Percentiles rank a stretch among this genome's conserved stretches.
These are phyloP conservation scores for Nyctalus aviator DNA, from an alignment of 2,797 vertebrate species.

Conservation along the genomic window DNA sequence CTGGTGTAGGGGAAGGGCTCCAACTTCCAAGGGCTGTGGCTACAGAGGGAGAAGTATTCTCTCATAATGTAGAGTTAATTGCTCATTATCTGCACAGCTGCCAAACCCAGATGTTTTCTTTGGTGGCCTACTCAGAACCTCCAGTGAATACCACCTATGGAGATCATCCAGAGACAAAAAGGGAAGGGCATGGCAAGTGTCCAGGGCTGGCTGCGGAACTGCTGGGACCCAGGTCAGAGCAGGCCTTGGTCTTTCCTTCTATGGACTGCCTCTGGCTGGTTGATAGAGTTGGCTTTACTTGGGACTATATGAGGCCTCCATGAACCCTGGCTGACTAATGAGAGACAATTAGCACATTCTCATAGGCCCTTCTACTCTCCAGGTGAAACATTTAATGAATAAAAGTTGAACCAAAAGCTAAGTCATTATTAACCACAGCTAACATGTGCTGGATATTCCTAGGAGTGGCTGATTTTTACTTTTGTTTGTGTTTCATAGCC, in stretches of 20 bases:
- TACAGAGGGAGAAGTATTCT: background rate
- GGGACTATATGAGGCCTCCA: background rate
- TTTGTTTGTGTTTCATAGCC: background rate
- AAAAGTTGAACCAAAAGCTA: background rate
- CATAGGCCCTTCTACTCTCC: no score
- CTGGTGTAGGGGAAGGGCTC: background rate
- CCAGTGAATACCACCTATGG: background rate
- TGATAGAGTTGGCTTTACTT: background rate
- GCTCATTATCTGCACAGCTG: background rate
- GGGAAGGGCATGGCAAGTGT: background rate
- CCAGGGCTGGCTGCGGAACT: background rate
- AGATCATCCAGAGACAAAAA: background rate
- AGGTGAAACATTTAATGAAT: constrained; percentile 11
- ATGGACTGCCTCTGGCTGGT: background rate
- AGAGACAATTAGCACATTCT: background rate
- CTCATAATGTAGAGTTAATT: background rate
- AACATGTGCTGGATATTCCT: background rate
- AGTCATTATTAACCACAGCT: background rate
- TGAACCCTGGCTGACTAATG: background rate
- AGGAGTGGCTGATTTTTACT: background rate
- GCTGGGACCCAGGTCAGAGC: background rate
- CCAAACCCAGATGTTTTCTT: background rate
- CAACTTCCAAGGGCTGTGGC: background rate
- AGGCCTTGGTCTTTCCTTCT: background rate
- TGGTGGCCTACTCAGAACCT: background rate